phyloP scores from a whole-genome alignment of 2,113 vertebrate genomes.

The Cygnus buccinator region DNA sequence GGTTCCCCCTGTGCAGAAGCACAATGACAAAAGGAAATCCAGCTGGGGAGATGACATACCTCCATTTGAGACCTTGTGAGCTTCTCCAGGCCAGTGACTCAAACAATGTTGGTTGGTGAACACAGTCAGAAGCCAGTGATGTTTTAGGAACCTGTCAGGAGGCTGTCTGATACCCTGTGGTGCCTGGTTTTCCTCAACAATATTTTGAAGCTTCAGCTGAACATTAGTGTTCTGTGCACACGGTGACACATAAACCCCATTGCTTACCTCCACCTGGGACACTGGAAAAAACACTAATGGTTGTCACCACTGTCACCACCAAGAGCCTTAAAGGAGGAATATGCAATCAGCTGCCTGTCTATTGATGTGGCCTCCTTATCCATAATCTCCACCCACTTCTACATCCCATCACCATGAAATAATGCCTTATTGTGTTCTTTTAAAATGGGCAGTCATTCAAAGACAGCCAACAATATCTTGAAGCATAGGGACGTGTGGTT shows the following conservation, averaged over 20 bases:
- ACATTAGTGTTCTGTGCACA: background rate
- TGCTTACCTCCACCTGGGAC: background rate
- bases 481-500: background rate
- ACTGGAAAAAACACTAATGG: background rate
- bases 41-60: conserved; percentile 21
- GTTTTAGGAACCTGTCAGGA: background rate
- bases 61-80: conserved; percentile 8
- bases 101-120: background rate
- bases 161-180: background rate
- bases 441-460: background rate
- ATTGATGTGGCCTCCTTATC: background rate
- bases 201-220: background rate
- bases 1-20: background rate
- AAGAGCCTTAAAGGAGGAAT: background rate
- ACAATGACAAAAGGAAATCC: conserved; percentile 43
- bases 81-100: background rate
- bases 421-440: background rate
- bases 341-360: background rate
- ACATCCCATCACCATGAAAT: background rate
- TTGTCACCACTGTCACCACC: background rate
- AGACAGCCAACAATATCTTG: background rate
- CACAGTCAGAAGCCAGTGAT: background rate
- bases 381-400: background rate
- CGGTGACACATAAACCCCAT: background rate
- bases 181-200: background rate